Conservation (phyloP, 2,888 invertebrate genomes). For the Clistopyga incitator region DNA sequence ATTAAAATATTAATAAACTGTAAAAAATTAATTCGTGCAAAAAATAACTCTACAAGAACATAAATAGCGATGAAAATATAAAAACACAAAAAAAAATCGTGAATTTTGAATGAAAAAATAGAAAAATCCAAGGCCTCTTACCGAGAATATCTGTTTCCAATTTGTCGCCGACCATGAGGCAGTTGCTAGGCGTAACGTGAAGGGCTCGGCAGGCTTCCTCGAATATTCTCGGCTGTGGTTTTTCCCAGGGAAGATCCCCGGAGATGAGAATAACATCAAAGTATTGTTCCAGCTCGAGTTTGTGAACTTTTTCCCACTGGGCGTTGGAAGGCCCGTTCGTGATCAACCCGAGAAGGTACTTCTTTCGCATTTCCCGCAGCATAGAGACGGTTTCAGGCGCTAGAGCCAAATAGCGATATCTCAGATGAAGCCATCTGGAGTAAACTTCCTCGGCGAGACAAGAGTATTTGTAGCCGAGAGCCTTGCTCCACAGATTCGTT, state of each 20-base stretch:
- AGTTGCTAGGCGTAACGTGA: conserved; percentile 90
- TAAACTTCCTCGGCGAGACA: conserved; percentile 91
- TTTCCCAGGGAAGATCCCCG: conserved; percentile 94
- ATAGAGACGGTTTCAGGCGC: conserved; percentile 89
- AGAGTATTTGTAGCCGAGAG: conserved; percentile 90
- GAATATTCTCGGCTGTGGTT: conserved; percentile 93
- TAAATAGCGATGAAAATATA: background rate
- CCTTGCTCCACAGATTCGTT: conserved; percentile 91
- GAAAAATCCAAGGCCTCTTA: conserved; percentile 59
- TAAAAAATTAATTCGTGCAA: background rate
- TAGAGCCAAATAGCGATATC: conserved; percentile 91
- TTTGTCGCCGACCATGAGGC: conserved; percentile 95
- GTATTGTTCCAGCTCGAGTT: conserved; percentile 88
- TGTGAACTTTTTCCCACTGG: conserved; percentile 95
- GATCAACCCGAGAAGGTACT: conserved; percentile 92
- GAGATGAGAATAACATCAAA: conserved; percentile 93
- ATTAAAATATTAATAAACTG: background rate
- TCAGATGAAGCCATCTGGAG: conserved; percentile 91
- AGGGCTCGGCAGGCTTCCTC: conserved; percentile 92
- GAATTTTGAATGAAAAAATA: background rate
- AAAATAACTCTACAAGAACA: conserved; percentile 34
- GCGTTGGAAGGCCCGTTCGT: conserved; percentile 94
- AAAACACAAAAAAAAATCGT: no score
- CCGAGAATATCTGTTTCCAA: conserved; percentile 93
- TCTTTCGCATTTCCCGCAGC: conserved; percentile 89